Percentiles rank a stretch among this genome's conserved stretches.
Evolutionary conservation across 2,113 vertebrate genomes (phyloP).

Genomic region (Choloepus hoffmanni): DNA sequence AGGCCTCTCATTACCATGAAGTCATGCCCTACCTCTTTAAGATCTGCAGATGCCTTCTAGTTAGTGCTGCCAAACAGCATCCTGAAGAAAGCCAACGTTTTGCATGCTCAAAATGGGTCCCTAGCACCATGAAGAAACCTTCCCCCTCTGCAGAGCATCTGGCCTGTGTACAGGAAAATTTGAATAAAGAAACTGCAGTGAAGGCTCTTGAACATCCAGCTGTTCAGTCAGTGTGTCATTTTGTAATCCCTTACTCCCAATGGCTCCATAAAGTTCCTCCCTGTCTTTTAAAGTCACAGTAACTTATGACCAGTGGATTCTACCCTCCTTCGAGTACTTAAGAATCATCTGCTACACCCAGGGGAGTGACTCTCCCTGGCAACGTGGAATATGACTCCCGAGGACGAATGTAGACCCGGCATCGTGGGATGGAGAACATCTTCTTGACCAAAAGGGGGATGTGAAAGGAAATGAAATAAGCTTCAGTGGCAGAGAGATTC

Average conservation of each 20-base stretch:
- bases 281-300: slow-evolving; percentile 74
- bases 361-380: too few relatives aligned
- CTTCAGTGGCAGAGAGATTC: too few relatives aligned
- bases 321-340: not conserved
- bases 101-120: slow-evolving; percentile 75
- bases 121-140: slow-evolving; percentile 79
- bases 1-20: not conserved
- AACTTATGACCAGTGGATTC: not conserved
- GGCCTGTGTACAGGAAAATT: not conserved
- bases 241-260: slow-evolving; percentile 23
- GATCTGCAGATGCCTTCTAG: slow-evolving; percentile 62
- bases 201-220: not conserved
- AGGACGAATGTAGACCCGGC: too few relatives aligned
- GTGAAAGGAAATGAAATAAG: too few relatives aligned
- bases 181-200: slow-evolving; percentile 20
- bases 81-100: slow-evolving; percentile 62
- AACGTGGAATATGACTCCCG: too few relatives aligned
- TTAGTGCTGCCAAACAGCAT: slow-evolving; percentile 60
- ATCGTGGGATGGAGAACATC: too few relatives aligned
- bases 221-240: not conserved
- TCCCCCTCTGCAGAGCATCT: slow-evolving; percentile 73
- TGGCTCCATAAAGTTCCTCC: slow-evolving; percentile 37
- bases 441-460: too few relatives aligned
- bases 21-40: slow-evolving; percentile 15
- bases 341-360: not conserved